Evolutionary conservation across 2,888 invertebrate species (phyloP), one percentile per base, ranked within the genome.

Genomic region (Tortricodes alternella): DNA sequence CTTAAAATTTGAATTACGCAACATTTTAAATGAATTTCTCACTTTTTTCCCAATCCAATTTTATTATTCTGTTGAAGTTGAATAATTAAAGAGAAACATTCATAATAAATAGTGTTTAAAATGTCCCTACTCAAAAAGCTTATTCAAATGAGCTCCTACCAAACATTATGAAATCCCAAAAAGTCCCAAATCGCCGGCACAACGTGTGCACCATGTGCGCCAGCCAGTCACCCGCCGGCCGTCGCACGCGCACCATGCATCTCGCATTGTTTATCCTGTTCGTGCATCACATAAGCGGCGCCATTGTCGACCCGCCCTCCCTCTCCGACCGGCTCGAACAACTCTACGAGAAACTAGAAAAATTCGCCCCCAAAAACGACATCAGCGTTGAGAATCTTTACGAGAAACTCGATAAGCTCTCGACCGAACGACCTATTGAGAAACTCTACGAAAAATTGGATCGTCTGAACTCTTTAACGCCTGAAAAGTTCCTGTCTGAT

Each of bases 341-440:
- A 58, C 66, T 85, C 1, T 84, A 80, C 63, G 77, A 85, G 60
- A 88, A 85, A 60, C 66, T 89, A 0, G 87, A 89, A 58, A 74
- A 73, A 27, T 65, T 88, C 13, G 85, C 16, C 78, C 78, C 6
- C 58, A 75, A 29, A 9, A 1, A 9, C 3, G 27, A 29, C 3
- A 9, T 1, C 1, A 29, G n/a, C 3, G 1, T 11, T n/a, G 1
- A 3, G 5, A 29, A n/a, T 27, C 27, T n/a, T n/a, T 8, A n/a
- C 8, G n/a, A 27, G 3, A 11, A 29, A 1, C 9, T 0, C 3
- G 0, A 4, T 5, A 4, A 9, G 4, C 9, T 29, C 11, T 29
- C 74, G 71, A 58, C 62, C 1, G 65, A 66, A 13, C 41, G 67
- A 39, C 64, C 67, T 1, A 66, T 68, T 1, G 75, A 78, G 3